Evolutionary conservation across 2,113 vertebrate species (phyloP).

Genomic region (Rhipidura dahli): DNA sequence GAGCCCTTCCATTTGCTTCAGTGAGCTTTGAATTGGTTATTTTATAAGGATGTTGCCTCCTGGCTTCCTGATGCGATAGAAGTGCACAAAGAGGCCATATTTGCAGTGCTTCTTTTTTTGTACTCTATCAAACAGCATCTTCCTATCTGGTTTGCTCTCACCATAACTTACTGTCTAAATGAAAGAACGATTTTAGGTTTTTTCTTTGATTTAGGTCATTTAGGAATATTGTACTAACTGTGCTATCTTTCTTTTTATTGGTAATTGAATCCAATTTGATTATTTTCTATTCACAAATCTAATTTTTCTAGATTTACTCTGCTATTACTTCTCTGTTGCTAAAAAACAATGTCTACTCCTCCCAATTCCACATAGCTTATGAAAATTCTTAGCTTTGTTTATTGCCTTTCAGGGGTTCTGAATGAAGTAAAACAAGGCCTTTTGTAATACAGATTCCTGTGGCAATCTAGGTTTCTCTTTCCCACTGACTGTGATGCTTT

Average conservation of each 20-base stretch:
- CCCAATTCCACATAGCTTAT: neutral
- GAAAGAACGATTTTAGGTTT: neutral
- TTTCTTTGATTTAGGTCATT: neutral
- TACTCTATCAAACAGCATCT: neutral
- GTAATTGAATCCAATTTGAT: neutral
- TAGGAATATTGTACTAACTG: neutral
- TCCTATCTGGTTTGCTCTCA: neutral
- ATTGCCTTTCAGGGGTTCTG: neutral
- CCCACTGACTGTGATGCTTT: neutral
- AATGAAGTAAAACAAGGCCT: neutral
- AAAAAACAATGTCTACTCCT: neutral
- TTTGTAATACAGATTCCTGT: neutral
- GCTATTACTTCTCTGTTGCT: neutral
- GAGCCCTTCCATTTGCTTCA: conserved; percentile 61
- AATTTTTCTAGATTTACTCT: neutral
- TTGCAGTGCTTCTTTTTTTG: neutral
- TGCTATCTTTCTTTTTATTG: neutral
- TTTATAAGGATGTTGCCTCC: conserved; percentile 53
- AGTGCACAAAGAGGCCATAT: conserved; percentile 17
- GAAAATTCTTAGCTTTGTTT: neutral
- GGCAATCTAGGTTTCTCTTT: neutral
- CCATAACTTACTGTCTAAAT: neutral
- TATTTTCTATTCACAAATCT: neutral
- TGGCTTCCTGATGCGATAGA: conserved; percentile 43
- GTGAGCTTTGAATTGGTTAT: conserved; percentile 50